Conservation (phyloP, 92 coral and sea anemone species). For the Porites evermanni region DNA sequence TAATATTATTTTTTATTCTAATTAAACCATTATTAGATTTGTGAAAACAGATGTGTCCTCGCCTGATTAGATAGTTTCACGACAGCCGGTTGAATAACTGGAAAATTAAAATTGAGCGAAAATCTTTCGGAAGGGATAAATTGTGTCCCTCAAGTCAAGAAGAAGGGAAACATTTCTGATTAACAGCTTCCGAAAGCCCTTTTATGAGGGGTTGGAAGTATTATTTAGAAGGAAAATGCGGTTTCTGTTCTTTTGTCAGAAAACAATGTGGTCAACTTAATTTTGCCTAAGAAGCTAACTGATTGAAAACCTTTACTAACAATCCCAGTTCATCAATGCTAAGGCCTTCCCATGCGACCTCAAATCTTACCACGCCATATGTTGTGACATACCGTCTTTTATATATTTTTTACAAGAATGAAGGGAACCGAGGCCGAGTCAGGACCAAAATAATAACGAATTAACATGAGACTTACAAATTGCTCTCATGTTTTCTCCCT, state of each 20-base stretch:
- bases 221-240: background rate
- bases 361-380: slow-evolving; percentile 22
- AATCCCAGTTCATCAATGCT: slow-evolving; percentile 9
- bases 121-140: slow-evolving; percentile 20
- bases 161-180: slow-evolving; percentile 5
- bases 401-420: background rate
- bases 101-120: slow-evolving; percentile 23
- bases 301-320: background rate
- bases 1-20: background rate
- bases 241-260: background rate
- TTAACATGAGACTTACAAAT: background rate
- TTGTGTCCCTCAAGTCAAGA: background rate
- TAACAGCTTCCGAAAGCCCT: slow-evolving; percentile 30
- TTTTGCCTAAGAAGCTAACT: background rate
- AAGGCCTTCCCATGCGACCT: slow-evolving; percentile 8
- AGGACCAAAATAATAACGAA: background rate
- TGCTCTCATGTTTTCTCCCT: slow-evolving; percentile 1
- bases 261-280: background rate
- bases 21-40: slow-evolving; percentile 17
- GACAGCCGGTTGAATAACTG: slow-evolving; percentile 17
- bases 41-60: slow-evolving; percentile 36
- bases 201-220: background rate
- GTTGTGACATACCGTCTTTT: background rate
- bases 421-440: background rate
- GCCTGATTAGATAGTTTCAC: background rate